Conservation (phyloP, 1,140 invertebrate species). For the Zaprionus africanus region DNA sequence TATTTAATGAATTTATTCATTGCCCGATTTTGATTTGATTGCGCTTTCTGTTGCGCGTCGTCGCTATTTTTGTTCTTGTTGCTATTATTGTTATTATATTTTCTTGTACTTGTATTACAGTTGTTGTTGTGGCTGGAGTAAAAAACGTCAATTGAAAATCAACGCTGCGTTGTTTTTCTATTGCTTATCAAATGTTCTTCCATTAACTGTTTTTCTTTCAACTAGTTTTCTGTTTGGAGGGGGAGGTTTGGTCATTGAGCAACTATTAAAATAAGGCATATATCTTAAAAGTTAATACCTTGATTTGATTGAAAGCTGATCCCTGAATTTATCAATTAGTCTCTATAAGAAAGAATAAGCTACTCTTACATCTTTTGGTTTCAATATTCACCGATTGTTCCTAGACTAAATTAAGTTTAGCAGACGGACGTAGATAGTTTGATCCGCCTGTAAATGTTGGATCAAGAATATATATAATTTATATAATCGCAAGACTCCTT, state of each 20-base stretch:
- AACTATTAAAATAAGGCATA: not conserved
- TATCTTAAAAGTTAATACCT: not conserved
- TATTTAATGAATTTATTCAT: constrained; percentile 58
- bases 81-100: constrained; percentile 14
- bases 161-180: constrained; percentile 48
- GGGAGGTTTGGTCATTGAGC: too few species aligned
- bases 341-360: too few species aligned
- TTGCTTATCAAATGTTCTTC: constrained; percentile 46
- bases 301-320: not conserved
- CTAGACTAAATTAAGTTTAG: too few species aligned
- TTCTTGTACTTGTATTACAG: not conserved
- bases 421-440: too few species aligned
- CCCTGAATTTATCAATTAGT: too few species aligned
- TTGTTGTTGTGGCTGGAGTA: constrained; percentile 15
- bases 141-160: constrained; percentile 53
- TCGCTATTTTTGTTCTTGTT: constrained; percentile 18
- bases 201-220: constrained; percentile 1
- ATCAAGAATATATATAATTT: too few species aligned
- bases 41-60: constrained; percentile 44
- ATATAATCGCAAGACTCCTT: too few species aligned
- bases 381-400: too few species aligned
- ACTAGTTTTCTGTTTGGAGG: constrained; percentile 39
- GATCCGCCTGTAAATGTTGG: too few species aligned
- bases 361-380: too few species aligned
- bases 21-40: constrained; percentile 51